phyloP scores from a whole-genome alignment of 2,113 vertebrate genomes.

The Ciconia boyciana region DNA sequence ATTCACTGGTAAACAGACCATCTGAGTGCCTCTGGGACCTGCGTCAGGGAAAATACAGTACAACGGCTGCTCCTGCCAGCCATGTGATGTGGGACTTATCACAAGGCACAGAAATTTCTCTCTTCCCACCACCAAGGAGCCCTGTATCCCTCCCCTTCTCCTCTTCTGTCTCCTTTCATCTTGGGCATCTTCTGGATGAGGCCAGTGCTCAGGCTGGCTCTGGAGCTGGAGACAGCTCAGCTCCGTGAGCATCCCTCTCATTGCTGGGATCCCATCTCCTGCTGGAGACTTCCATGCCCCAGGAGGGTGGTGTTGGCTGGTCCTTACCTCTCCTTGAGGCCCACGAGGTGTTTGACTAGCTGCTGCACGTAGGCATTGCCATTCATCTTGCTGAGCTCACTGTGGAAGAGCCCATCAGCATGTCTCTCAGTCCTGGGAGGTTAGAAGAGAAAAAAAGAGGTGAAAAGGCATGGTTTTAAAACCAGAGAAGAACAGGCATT shows the following conservation, averaged over 20 bases:
- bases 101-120: not conserved
- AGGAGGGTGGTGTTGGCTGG: not conserved
- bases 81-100: fast-evolving
- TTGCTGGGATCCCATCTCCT: not conserved
- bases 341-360: slow-evolving; percentile 58
- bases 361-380: slow-evolving; percentile 53
- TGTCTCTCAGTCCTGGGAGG: slow-evolving; percentile 53
- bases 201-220: not conserved
- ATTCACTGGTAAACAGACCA: slow-evolving; percentile 71
- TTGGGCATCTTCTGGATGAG: not conserved
- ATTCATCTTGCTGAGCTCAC: slow-evolving; percentile 73
- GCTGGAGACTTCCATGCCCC: not conserved
- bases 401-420: slow-evolving; percentile 71
- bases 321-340: slow-evolving; percentile 55
- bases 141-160: not conserved
- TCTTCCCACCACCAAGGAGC: not conserved
- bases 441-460: too few relatives aligned
- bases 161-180: not conserved
- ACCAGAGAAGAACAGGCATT: not conserved
- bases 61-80: not conserved
- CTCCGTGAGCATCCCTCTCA: not conserved
- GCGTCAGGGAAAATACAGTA: not conserved
- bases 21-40: slow-evolving; percentile 74
- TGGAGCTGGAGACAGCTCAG: not conserved
- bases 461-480: not conserved